Base-by-base conservation (phyloP, 1,140 invertebrate genomes). In the Aculops lycopersici region DNA sequence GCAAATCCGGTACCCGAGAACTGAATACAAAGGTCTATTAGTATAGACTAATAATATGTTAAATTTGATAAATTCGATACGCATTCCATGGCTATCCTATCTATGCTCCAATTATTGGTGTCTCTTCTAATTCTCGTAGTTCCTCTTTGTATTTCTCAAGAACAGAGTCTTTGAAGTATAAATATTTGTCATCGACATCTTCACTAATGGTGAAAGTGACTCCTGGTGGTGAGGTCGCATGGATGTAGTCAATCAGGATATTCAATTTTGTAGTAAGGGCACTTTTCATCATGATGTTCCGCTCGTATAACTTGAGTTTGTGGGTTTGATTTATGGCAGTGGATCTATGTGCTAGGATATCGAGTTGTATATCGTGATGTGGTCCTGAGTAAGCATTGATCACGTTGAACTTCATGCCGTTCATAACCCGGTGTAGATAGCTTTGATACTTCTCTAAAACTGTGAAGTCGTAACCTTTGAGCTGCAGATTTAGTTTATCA, bases 21-120 rank as follows among this genome's bases (percentile, higher is more conserved):
- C 66, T 40, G 60, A 60, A 48, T 74, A 67, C 53, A 61, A 69
- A 48, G 70, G 69, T 18, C 59, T 64, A 47, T 49, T 71, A 17
- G 60, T 64, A 39, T 68, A 57, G 56, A 39, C 2, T 12, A 37
- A n/a, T 37, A 18, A 3, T 14, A 35, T 16, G 16, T 14, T n/a
- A n/a, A 16, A 14, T 35, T 35, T 35, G 14, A 35, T 2, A 35
- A 35, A 2, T 35, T 35, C n/a, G n/a, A n/a, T n/a, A n/a, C n/a
- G n/a, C n/a, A n/a, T n/a, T n/a, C n/a, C n/a, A n/a, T n/a, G n/a
- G n/a, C n/a, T n/a, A n/a, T n/a, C n/a, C n/a, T n/a, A n/a, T 31
- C n/a, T 31, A 31, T 8, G 8, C 24, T 8, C 24, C 24, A 8
- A 31, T 31, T 31, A 31, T 8, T 8, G 24, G 24, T 8, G 24